Evolutionary conservation across 2,113 vertebrate genomes (phyloP), one percentile per base, ranked within the genome.

Genomic region (Pelecanus crispus): DNA sequence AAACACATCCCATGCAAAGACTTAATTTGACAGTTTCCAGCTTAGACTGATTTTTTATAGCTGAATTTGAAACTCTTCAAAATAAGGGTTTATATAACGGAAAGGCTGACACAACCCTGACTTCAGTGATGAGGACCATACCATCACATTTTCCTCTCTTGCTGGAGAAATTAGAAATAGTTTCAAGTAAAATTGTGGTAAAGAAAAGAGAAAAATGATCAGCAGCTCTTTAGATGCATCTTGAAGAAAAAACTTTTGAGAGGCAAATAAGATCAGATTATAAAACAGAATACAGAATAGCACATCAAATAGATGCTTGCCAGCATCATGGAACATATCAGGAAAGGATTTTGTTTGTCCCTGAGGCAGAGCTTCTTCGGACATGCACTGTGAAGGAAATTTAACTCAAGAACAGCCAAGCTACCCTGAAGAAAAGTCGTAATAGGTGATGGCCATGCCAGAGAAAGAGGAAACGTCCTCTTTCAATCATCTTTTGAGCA

Each of bases 1-100:
- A 83, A 97, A 83, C 45, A 73, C 15, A 75, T 90, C 78, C 52
- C 78, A 86, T 45, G 71, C 66, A 81, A 87, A 66, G 72, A 29
- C n/a, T 70, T 81, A 63, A 80, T 91, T 94, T 94, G 67, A 61
- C 72, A 70, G 67, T 72, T 97, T 95, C 62, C 92, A 96, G 81
- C 32, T 24, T 61, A 88, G 70, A 78, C 65, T 74, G 49, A 80
- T 56, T 68, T 96, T 95, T 97, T 96, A 93, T 36, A 78, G 88
- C 66, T 91, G 86, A 92, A 92, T 86, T 92, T 81, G 78, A 94
- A 95, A 81, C 86, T 81, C 77, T 90, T 94, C 73, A 94, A 95
- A 97, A 97, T 65, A 95, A 88, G 62, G 47, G n/a, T 89, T 96
- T 96, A 72, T 95, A 94, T 94, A 94, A 96, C 86, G 96, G 97